phyloP scores from a whole-genome alignment of 2,797 vertebrate species.

The Anguilla pacifica region DNA sequence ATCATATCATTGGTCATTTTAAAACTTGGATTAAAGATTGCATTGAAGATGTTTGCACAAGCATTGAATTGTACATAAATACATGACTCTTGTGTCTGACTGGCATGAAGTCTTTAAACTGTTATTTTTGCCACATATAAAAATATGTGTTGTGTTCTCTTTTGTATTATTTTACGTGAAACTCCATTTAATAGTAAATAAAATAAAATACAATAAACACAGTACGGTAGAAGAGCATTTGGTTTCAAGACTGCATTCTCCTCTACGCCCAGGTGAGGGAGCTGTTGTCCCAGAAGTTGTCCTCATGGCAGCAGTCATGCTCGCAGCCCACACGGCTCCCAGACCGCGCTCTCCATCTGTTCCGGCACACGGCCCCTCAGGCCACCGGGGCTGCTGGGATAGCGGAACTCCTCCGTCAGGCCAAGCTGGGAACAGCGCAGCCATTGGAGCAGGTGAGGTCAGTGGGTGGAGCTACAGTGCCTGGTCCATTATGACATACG shows the following conservation, averaged over 20 bases:
- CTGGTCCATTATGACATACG: background rate
- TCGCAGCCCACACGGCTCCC: slow-evolving; percentile 80
- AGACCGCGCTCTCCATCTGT: slow-evolving; percentile 77
- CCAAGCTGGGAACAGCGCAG: slow-evolving; percentile 68
- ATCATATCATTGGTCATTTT: background rate
- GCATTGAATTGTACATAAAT: background rate
- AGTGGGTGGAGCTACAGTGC: background rate
- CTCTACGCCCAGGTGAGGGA: slow-evolving; percentile 74
- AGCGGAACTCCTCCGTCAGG: slow-evolving; percentile 73
- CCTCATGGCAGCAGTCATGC: slow-evolving; percentile 81
- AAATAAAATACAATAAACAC: background rate
- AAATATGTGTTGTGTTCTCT: background rate
- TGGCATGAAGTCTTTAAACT: no score
- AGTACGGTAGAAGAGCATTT: background rate
- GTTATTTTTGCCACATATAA: background rate
- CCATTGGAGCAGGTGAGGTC: slow-evolving; percentile 67
- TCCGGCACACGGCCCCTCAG: slow-evolving; percentile 79
- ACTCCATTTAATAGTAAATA: background rate
- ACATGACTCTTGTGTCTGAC: no score
- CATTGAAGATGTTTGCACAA: background rate
- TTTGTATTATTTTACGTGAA: background rate
- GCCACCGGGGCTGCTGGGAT: slow-evolving; percentile 72
- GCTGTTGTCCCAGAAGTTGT: slow-evolving; percentile 80
- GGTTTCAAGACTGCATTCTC: background rate
- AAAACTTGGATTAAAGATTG: background rate